Percentiles rank a stretch among this genome's conserved stretches.
phyloP scores from a whole-genome alignment of 2,888 invertebrate species.

The Spodoptera picta region DNA sequence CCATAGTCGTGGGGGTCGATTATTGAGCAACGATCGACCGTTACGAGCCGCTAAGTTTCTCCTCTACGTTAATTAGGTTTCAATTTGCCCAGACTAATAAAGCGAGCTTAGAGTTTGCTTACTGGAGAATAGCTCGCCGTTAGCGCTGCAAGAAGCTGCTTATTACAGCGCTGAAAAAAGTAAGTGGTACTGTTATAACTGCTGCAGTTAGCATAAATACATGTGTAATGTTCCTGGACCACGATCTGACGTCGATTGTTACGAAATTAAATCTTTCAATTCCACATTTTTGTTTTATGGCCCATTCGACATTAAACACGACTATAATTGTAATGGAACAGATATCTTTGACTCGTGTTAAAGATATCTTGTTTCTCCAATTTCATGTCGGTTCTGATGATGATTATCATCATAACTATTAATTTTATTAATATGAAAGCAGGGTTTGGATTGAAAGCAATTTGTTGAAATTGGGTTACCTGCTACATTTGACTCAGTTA shows the following conservation, averaged over 20 bases:
- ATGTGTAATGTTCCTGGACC: slow-evolving; percentile 39
- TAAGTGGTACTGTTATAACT: slow-evolving; percentile 29
- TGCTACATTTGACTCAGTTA: slow-evolving; percentile 12
- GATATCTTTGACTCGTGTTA: background rate
- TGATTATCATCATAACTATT: slow-evolving; percentile 27
- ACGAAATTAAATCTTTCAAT: slow-evolving; percentile 27
- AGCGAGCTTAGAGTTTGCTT: slow-evolving; percentile 46
- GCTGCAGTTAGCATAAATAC: slow-evolving; percentile 39
- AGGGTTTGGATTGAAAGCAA: background rate
- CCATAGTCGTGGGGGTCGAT: slow-evolving; percentile 76
- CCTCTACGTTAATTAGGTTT: slow-evolving; percentile 65
- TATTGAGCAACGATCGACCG: slow-evolving; percentile 66
- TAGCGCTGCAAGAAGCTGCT: slow-evolving; percentile 30
- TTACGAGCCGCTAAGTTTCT: slow-evolving; percentile 67
- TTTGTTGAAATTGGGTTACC: slow-evolving; percentile 27
- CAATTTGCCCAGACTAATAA: slow-evolving; percentile 62
- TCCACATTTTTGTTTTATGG: slow-evolving; percentile 27
- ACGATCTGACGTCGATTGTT: slow-evolving; percentile 33
- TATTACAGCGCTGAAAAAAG: slow-evolving; percentile 48
- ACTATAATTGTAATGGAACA: slow-evolving; percentile 10
- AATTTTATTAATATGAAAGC: slow-evolving; percentile 17
- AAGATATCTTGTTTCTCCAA: slow-evolving; percentile 15
- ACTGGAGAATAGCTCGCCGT: slow-evolving; percentile 42
- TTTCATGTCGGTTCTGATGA: slow-evolving; percentile 18
- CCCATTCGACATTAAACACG: slow-evolving; percentile 14